Evolutionary conservation across 2,113 vertebrate species (phyloP).

Genomic region (Hylia prasina): DNA sequence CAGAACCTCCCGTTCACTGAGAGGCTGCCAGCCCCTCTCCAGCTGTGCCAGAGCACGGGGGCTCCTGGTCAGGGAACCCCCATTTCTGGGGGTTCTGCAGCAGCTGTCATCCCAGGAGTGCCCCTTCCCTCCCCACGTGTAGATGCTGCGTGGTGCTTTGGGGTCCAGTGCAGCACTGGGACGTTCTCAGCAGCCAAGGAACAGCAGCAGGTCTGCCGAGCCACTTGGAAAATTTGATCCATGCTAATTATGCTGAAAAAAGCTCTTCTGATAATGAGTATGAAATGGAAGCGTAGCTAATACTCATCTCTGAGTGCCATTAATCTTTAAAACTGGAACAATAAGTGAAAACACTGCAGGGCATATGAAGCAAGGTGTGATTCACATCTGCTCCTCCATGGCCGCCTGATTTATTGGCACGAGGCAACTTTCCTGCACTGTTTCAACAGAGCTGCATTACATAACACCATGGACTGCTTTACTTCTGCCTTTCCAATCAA

Average conservation of each 20-base stretch:
- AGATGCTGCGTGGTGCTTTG: neutral
- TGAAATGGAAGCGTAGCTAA: slow-evolving; percentile 44
- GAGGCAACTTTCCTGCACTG: slow-evolving; percentile 8
- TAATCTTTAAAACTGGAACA: slow-evolving; percentile 60
- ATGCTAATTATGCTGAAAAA: slow-evolving; percentile 33
- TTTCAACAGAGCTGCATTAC: slow-evolving; percentile 55
- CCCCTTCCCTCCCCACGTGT: neutral
- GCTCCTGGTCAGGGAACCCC: neutral
- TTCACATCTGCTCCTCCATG: slow-evolving; percentile 51
- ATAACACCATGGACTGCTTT: neutral
- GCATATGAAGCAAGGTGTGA: slow-evolving; percentile 68
- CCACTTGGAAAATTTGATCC: slow-evolving; percentile 43
- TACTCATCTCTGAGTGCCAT: slow-evolving; percentile 46
- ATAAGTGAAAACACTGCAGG: slow-evolving; percentile 53
- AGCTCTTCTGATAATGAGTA: slow-evolving; percentile 48
- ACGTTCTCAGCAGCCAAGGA: neutral
- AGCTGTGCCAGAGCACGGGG: neutral
- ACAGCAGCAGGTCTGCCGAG: neutral
- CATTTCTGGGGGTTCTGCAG: neutral
- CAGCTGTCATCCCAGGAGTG: neutral
- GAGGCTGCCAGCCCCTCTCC: neutral
- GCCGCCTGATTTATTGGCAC: slow-evolving; percentile 53
- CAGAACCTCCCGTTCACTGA: neutral
- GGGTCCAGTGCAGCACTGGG: accelerated
- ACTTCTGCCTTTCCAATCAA: neutral